Evolutionary conservation across 2,888 invertebrate genomes (phyloP), one percentile per base, ranked within the genome.

Genomic region (Oxyteleia sp.): DNA sequence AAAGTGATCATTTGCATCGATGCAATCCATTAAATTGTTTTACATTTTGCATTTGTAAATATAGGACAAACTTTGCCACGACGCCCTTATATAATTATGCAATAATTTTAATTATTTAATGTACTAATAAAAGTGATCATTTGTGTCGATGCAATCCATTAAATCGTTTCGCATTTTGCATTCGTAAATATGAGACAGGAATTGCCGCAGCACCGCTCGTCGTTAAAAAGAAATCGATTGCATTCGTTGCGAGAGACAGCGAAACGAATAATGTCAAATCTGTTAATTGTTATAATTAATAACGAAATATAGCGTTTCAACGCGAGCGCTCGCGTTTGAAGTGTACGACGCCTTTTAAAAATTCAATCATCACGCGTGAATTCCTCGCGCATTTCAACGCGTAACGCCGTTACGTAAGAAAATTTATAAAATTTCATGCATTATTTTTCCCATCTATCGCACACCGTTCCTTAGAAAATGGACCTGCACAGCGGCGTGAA

Each of bases 351-450:
- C n/a, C 1, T 45, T 45, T 45, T 45, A 10, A 4, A 32, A 64
- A 38, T 38, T 32, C 20, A 38, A 49, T 64, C 35, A 49, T 64
- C 35, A 38, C 53, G 16, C 35, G 41, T 41, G 66, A 53, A 53
- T 41, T 23, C 51, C 16, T 8, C 20, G 15, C 2, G n/a, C 35
- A 68, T 53, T 53, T 55, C 38, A 11, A 68, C 43, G 29, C 68
- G 41, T 51, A 68, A 43, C 15, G 16, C 16, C 41, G 29, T 68
- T 53, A 53, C 53, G 43, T 55, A 68, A 68, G 53, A 23, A 53
- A 55, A 43, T 53, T 43, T 53, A 51, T 38, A 53, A 68, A 68
- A 53, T 68, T 53, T 68, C 26, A 55, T 68, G 53, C 68, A 68
- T 53, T 53, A 41, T 68, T 68, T 68, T 55, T 16, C 51, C 7